Percentiles rank a stretch among this genome's conserved stretches.
Evolutionary conservation across 2,113 vertebrate species (phyloP).

Genomic region (Phyllostomus hastatus): DNA sequence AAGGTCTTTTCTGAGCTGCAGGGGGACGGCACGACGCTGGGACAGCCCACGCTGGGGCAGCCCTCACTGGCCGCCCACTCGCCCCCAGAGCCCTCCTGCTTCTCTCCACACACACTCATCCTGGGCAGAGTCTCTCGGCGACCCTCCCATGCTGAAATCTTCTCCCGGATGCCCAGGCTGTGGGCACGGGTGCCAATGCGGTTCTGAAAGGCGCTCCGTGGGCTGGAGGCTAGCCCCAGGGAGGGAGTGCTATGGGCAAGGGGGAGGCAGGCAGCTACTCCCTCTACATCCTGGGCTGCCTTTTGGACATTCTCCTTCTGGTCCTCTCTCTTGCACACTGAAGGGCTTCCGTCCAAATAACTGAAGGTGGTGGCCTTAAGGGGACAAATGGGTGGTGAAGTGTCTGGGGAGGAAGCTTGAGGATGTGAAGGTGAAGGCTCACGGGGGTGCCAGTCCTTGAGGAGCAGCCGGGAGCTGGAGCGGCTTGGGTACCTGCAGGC

Average conservation of each 20-base stretch:
- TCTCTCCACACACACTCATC: constrained; percentile 89
- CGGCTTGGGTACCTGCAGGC: constrained; percentile 82
- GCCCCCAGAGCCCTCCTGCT: constrained; percentile 84
- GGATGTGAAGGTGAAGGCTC: constrained; percentile 78
- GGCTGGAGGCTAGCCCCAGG: constrained; percentile 80
- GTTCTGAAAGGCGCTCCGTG: constrained; percentile 85
- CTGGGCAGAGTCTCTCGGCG: constrained; percentile 88
- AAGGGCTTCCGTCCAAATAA: constrained; percentile 90
- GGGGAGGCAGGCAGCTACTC: constrained; percentile 77
- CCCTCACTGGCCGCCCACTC: constrained; percentile 89
- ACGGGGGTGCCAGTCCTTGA: constrained; percentile 84
- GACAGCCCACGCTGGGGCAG: constrained; percentile 92
- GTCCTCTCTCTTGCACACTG: constrained; percentile 83
- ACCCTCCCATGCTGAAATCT: constrained; percentile 98
- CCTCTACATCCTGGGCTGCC: constrained; percentile 74
- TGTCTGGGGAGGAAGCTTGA: constrained; percentile 77
- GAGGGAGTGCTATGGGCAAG: constrained; percentile 88
- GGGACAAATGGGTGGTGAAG: constrained; percentile 79
- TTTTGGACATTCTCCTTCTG: constrained; percentile 81
- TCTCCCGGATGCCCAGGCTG: constrained; percentile 89
- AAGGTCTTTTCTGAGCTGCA: constrained; percentile 93
- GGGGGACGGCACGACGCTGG: constrained; percentile 91
- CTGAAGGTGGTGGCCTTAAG: constrained; percentile 89
- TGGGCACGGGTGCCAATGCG: constrained; percentile 82
- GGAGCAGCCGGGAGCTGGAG: constrained; percentile 82